Percentiles rank a stretch among this genome's conserved stretches.
These are phyloP conservation scores for Aurelia aurita DNA, from an alignment of 30 jellyfish, hydroid and myxozoan species.

Conservation along the genomic window DNA sequence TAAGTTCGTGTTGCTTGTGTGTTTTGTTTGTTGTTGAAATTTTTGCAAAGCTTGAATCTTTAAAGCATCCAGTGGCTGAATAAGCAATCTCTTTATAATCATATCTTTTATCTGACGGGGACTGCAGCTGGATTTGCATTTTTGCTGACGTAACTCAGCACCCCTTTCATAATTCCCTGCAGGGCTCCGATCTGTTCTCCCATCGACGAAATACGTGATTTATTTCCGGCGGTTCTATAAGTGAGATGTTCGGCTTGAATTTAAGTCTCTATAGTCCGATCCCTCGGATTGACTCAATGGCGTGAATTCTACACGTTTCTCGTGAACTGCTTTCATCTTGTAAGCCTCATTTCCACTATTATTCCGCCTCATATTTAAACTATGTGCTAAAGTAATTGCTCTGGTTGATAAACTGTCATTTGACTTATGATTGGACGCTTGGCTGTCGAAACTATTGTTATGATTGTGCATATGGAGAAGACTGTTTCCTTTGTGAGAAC, in stretches of 20 bases:
- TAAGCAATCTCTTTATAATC: too few species aligned
- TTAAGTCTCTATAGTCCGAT: slow-evolving; percentile 18
- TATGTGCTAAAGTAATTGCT: neutral
- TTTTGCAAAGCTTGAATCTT: too few species aligned
- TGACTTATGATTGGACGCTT: slow-evolving; percentile 30
- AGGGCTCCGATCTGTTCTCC: too few species aligned
- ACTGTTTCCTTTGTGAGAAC: slow-evolving; percentile 9
- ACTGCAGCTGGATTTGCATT: too few species aligned
- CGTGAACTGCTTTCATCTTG: neutral
- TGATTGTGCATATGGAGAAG: slow-evolving; percentile 10
- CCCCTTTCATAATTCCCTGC: too few species aligned
- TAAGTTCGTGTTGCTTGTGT: too few species aligned
- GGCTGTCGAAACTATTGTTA: slow-evolving; percentile 50
- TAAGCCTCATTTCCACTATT: neutral
- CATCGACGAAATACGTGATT: too few species aligned
- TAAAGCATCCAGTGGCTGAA: too few species aligned
- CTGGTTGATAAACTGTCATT: slow-evolving; percentile 23
- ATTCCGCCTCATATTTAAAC: slow-evolving; percentile 20
- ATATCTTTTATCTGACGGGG: too few species aligned
- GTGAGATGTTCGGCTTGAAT: slow-evolving; percentile 24
- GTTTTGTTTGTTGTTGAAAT: too few species aligned
- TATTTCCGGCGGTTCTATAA: neutral
- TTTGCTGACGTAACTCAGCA: too few species aligned
- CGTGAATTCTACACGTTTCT: neutral
- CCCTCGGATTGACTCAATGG: slow-evolving; percentile 2